A percentile compares a stretch with the other conserved stretches of the same genome.
Evolutionary conservation across 2,113 vertebrate genomes (phyloP).

Genomic region (Syngnathoides biaculeatus): DNA sequence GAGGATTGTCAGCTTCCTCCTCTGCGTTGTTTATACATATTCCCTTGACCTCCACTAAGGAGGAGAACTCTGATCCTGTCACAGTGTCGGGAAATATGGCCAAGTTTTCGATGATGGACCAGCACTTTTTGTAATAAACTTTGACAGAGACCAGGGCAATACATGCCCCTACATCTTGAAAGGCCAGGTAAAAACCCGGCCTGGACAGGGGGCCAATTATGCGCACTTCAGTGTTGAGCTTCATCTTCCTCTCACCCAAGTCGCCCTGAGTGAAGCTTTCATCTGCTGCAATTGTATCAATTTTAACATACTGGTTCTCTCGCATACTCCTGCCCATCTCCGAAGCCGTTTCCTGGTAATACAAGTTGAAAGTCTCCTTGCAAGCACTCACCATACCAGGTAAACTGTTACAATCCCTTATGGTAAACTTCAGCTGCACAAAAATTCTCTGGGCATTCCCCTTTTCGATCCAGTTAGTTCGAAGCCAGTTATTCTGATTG

Average conservation of each 20-base stretch:
- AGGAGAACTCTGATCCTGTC: slow-evolving; percentile 98
- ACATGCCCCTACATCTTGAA: slow-evolving; percentile 98
- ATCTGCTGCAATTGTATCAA: slow-evolving; percentile 99
- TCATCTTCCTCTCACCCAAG: slow-evolving; percentile 98
- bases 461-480: slow-evolving; percentile 99
- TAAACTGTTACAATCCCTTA: slow-evolving; percentile 99
- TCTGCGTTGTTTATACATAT: slow-evolving; percentile 91
- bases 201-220: slow-evolving; percentile 95
- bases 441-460: slow-evolving; percentile 98
- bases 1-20: slow-evolving; percentile 94
- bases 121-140: slow-evolving; percentile 99
- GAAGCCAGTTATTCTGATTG: slow-evolving; percentile 99
- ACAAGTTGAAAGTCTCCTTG: slow-evolving; percentile 99
- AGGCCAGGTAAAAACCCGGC: slow-evolving; percentile 98
- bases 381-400: slow-evolving; percentile 97
- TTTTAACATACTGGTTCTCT: slow-evolving; percentile 97
- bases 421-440: slow-evolving; percentile 99
- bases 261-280: slow-evolving; percentile 99
- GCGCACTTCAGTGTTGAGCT: slow-evolving; percentile 98
- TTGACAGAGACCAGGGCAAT: slow-evolving; percentile 98
- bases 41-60: slow-evolving; percentile 95
- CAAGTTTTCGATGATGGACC: slow-evolving; percentile 99
- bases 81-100: slow-evolving; percentile 98
- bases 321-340: slow-evolving; percentile 93
- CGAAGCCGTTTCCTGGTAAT: slow-evolving; percentile 98